Evolutionary conservation across 92 coral and sea anemone species (phyloP), one percentile per base, ranked within the genome.

Genomic region (Parazoanthus darwini): DNA sequence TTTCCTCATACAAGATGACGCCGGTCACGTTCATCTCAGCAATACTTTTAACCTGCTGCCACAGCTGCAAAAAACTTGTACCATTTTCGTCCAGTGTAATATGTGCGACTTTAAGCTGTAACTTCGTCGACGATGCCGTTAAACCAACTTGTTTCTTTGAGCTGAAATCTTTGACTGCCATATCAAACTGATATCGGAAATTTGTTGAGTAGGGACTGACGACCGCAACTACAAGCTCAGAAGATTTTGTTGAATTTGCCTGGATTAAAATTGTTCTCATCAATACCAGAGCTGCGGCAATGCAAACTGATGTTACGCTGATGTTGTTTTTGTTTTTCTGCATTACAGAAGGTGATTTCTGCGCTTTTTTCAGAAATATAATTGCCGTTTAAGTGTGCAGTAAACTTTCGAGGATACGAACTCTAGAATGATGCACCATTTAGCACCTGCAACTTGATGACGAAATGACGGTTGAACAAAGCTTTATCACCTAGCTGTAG

Each of bases 131-230:
- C 3, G 79, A 54, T 18, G 33, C 33, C 33, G 54, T 42, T 76
- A 14, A 36, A 1, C 51, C 26, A 76, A 0, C 15, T 76, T 39
- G 26, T 18, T 44, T 76, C 26, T 15, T 76, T 22, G 26, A 76
- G 29, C 35, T 76, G 26, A 76, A 76, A 20, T 76, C 79, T n/a
- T 44, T 20, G n/a, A 76, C 39, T 42, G 79, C 79, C 79, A 44
- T n/a, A 13, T 76, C 50, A 15, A 76, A 76, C 79, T 39, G 79
- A 76, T 76, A 23, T 23, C 26, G 79, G 46, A 76, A 20, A 76
- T 76, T 11, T 25, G 23, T 44, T 39, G 79, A 37, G n/a, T 76
- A 18, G 46, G 46, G 39, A 63, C 26, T 63, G 35, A 76, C 51
- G 20, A 42, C 79, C 42, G 54, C 79, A 16, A 76, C 79, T 2